A percentile compares a stretch with the other conserved stretches of the same genome.
These are phyloP conservation scores for Indicator maculatus DNA, from an alignment of 2,113 vertebrate genomes.

Conservation along the genomic window DNA sequence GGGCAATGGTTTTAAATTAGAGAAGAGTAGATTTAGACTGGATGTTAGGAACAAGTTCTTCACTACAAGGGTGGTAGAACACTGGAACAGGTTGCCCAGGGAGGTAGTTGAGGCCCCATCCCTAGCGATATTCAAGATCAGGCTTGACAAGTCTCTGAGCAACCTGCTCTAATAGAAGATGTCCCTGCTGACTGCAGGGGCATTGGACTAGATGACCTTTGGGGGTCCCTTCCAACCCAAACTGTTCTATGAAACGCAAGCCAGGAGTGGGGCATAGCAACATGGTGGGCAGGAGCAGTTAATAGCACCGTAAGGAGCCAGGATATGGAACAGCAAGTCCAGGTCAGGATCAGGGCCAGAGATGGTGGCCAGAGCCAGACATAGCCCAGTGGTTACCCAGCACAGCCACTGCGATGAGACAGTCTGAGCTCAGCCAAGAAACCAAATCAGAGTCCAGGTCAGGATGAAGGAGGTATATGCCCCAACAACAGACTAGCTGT, in stretches of 20 bases:
- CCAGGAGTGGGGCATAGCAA: accelerated
- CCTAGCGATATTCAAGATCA: too few relatives aligned
- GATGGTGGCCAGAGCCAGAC: not conserved
- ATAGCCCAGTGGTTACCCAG: not conserved
- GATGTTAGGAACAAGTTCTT: too few relatives aligned
- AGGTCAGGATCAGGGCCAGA: not conserved
- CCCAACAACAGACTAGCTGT: accelerated
- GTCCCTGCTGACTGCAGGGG: too few relatives aligned
- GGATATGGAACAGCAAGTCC: not conserved
- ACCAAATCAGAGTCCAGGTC: not conserved
- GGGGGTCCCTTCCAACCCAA: too few relatives aligned
- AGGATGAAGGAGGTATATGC: not conserved
- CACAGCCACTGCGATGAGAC: accelerated
- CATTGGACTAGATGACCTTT: too few relatives aligned
- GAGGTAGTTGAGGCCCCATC: too few relatives aligned
- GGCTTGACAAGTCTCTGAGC: too few relatives aligned
- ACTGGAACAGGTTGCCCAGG: too few relatives aligned
- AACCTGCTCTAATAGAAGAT: too few relatives aligned
- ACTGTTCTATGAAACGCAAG: not conserved
- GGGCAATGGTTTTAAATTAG: too few relatives aligned
- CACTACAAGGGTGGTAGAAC: too few relatives aligned
- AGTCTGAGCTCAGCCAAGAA: not conserved
- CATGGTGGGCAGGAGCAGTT: not conserved
- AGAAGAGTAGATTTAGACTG: too few relatives aligned
- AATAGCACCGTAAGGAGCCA: not conserved